Evolutionary conservation across 2,113 vertebrate species (phyloP), one percentile per base, ranked within the genome.

Genomic region (Myocastor coypus): DNA sequence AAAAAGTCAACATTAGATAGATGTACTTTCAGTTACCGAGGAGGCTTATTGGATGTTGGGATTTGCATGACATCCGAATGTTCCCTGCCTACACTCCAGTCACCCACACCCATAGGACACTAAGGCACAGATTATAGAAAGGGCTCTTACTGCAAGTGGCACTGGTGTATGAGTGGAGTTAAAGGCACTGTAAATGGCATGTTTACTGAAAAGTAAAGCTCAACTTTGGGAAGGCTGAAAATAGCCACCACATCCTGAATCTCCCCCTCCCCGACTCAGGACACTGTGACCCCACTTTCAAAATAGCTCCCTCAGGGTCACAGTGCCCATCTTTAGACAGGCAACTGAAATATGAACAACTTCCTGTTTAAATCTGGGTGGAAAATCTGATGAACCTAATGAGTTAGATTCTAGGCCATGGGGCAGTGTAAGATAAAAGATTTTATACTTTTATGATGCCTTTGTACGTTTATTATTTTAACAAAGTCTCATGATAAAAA

Each of bases 61-160:
- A 87, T 94, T 87, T 94, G 71, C 87, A 92, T 96, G 73, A 63
- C 63, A 89, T 95, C 93, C 93, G 63, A 57, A 92, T 90, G 89
- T 96, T 34, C 89, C 57, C 50, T 88, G 26, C 37, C 46, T 83
- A 24, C 42, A 42, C 78, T 24, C 77, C 68, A 77, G 28, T 75
- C 77, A 78, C 30, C 89, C 17, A 40, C 8, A 95, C 46, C 37
- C 52, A 77, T 34, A 66, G 26, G 5, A 81, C 22, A 12, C 7
- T 14, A 92, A 57, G 19, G 14, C 34, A 84, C 20, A 8, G 6
- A 64, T 42, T 69, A 37, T 3, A n/a, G 12, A 22, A 86, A 94
- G 22, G 89, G 69, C 75, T 59, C 34, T 63, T 61, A 37, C n/a
- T 22, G 2, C 87, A 95, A 75, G n/a, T 34, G 13, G 5, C 40